Base-by-base conservation (phyloP, 2,888 invertebrate species). In the Himalopsyche anomala region DNA sequence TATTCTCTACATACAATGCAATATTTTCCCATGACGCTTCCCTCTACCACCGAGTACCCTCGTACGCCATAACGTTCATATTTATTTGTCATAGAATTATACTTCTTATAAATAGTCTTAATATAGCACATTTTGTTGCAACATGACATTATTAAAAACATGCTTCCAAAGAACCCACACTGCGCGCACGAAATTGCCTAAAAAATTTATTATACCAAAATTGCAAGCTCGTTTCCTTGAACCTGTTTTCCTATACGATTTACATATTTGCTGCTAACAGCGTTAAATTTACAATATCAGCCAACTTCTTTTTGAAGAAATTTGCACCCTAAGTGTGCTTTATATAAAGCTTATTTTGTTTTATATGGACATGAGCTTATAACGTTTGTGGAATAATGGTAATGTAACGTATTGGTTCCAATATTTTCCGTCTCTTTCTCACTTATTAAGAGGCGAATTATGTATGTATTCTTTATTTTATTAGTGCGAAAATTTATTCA, bases 111-210 rank as follows among this genome's bases (percentile, higher is more conserved):
- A 36, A 74, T 74, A 38, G 36, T 38, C 74, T 36, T 36, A 36
- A 28, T 36, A 74, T 74, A 15, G 74, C n/a, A 74, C 36, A 36
- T 74, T 74, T 74, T 36, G 36, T 74, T 74, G 74, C 74, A 74
- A 74, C 74, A 74, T 74, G 74, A 74, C 74, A 74, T 74, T 74
- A 74, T 74, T 74, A 74, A 74, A 74, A 74, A 74, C 74, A 74
- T 74, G 74, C 36, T 74, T 74, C 74, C 15, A 38, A 74, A 74
- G 74, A 74, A 36, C 74, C 74, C 74, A 15, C 74, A 74, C 74
- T 5, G 74, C 38, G 74, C 74, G 38, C 74, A 9, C 36, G 74
- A 74, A 74, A 74, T 74, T 74, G 74, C 74, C 36, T 74, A 74
- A 74, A 74, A 74, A 36, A 74, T 38, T 74, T 74, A 74, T 74